Evolutionary conservation across 2,113 vertebrate species (phyloP), one percentile per base, ranked within the genome.

Genomic region (Burhinus oedicnemus): DNA sequence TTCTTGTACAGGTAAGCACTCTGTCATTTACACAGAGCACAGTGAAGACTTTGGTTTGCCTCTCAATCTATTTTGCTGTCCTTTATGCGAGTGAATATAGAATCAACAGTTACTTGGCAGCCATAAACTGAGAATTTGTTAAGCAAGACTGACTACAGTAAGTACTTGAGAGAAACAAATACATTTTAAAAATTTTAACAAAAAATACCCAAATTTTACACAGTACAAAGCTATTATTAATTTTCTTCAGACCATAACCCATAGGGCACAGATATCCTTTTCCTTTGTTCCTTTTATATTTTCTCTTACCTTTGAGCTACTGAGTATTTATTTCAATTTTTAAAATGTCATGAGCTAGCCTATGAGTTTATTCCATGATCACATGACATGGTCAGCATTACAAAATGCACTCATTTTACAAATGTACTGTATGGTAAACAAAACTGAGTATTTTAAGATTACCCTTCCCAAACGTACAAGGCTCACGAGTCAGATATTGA

Each of bases 21-120:
- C 26, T 34, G 52, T 23, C 11, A 10, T 34, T 91, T 19, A 30
- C 10, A 23, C 10, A 26, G 25, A 81, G 16, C 8, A 55, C 12
- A 40, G 23, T 3, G 20, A 90, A 89, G 26, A 47, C 5, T 27
- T 74, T 12, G 1, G 8, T 44, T 71, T 52, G 34, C 22, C 57
- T 57, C 18, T 36, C 49, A 26, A 17, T 6, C 45, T 91, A 8
- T 9, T 89, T 68, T 76, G 15, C 19, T 80, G 11, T 70, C 57
- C 57, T 60, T 58, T 30, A 55, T 20, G 23, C 3, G 4, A 54
- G 13, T 7, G 4, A 2, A 2, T 18, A 36, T 0, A 72, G 58
- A 72, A 87, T 74, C 36, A 47, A 45, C 19, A 69, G 25, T 30
- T 26, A 32, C 25, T 69, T 25, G 51, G 14, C 44, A 84, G 40